Base-by-base conservation (phyloP, 2,797 vertebrate genomes). In the Labroides dimidiatus region DNA sequence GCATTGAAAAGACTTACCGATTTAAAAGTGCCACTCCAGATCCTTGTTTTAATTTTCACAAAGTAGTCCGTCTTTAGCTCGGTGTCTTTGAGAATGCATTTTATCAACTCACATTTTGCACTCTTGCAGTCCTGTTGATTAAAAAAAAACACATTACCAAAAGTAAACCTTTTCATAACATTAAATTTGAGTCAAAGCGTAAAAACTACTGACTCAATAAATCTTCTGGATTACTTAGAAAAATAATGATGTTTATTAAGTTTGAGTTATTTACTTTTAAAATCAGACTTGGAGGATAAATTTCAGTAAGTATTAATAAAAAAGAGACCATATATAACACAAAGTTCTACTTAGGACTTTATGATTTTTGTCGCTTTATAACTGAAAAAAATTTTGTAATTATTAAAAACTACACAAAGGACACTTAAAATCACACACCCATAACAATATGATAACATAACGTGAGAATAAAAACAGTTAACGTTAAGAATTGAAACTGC, bases 1-100 rank as follows among this genome's bases (percentile, higher is more conserved):
- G 27, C 19, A 21, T 1, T 17, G 3, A 53, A 39, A 17, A 10
- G 61, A 92, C 93, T 95, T 90, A 98, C 97, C 56, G 87, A 70
- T 45, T 91, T 90, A 70, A 98, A 96, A 0, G 96, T 97, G 47
- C 96, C 90, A 0, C 94, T 96, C 97, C 96, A 98, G 78, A 98
- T 95, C 77, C 94, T 94, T 2, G 95, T 95, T 27, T 95, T 95
- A 58, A 98, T 86, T 0, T 95, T 95, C 30, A 98, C 91, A 53
- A 90, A 91, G 82, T 96, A 96, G 58, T 96, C 92, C 14, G 75
- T 91, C 72, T 92, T 95, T 54, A 87, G 36, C 1, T 77, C 68
- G 0, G 92, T 64, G 36, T 96, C 94, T 89, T 95, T 95, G 39
- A 97, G 84, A 68, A 89, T 87, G 86, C 97, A 98, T 57, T 90